Conservation (phyloP, 2,113 vertebrate species). For the Gallinago paraguaiae region DNA sequence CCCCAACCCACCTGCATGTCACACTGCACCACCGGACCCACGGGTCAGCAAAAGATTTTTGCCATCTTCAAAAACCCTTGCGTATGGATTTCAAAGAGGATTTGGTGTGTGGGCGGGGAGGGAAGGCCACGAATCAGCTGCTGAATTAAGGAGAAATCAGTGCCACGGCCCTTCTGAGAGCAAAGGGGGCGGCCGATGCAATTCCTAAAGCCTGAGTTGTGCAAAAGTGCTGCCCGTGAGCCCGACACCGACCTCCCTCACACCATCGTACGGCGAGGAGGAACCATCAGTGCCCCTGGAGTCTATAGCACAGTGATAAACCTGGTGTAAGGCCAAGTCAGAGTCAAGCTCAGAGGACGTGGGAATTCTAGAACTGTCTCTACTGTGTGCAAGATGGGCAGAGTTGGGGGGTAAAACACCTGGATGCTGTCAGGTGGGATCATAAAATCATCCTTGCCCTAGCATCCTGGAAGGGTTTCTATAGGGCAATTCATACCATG, state of each 20-base stretch:
- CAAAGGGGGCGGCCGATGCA: fast-evolving
- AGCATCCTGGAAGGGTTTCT: slow-evolving; percentile 78
- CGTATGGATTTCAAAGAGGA: background rate
- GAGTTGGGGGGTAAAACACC: background rate
- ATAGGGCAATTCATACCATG: slow-evolving; percentile 84
- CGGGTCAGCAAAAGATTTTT: fast-evolving
- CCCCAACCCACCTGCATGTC: fast-evolving
- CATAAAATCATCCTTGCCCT: slow-evolving; percentile 80
- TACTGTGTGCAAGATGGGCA: background rate
- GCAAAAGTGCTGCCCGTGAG: background rate
- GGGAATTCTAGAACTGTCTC: background rate
- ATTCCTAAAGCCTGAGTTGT: background rate
- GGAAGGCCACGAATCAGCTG: background rate
- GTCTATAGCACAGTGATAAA: background rate
- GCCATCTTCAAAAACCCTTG: background rate
- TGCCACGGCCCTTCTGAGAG: background rate
- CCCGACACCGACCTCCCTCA: background rate
- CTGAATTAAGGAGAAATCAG: background rate
- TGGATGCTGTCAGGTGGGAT: background rate
- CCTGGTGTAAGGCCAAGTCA: background rate
- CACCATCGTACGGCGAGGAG: background rate
- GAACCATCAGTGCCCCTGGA: background rate
- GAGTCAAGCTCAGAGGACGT: background rate
- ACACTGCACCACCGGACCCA: background rate
- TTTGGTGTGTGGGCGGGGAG: background rate